Conservation (phyloP, 2,888 invertebrate species). For the Blastobasis lacticolella region DNA sequence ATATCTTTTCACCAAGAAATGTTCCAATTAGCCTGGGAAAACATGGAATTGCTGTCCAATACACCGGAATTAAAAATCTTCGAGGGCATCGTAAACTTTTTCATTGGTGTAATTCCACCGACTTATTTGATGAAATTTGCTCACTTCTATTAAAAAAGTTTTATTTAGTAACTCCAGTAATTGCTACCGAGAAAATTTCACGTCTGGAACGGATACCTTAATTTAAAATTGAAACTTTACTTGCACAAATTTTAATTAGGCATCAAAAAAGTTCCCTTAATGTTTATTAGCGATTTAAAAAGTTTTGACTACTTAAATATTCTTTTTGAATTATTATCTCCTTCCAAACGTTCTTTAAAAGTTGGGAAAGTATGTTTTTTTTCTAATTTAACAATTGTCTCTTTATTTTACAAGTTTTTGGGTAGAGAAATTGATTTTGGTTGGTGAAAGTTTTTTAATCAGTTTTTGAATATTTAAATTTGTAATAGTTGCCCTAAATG, state of each 20-base stretch:
- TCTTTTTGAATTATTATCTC: background rate
- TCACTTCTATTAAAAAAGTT: conserved; percentile 38
- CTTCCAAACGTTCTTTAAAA: background rate
- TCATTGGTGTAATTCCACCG: conserved; percentile 26
- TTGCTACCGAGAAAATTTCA: conserved; percentile 27
- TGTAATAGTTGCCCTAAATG: too few relatives aligned
- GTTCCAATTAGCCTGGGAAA: too few relatives aligned
- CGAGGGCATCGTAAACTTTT: conserved; percentile 24
- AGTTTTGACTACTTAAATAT: conserved; percentile 1
- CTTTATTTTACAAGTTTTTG: too few relatives aligned
- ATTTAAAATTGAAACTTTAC: conserved; percentile 39
- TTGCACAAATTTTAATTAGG: conserved; percentile 28
- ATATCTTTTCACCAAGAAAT: too few relatives aligned
- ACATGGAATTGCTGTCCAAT: too few relatives aligned
- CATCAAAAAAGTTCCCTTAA: conserved; percentile 11
- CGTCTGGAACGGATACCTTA: conserved; percentile 31
- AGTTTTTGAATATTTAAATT: too few relatives aligned
- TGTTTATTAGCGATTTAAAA: background rate
- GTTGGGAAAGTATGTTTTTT: background rate
- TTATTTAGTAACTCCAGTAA: conserved; percentile 28
- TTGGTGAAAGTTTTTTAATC: too few relatives aligned
- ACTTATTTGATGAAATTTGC: conserved; percentile 27
- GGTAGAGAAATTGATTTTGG: too few relatives aligned
- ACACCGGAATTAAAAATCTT: conserved; percentile 17
- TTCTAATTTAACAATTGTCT: background rate